Evolutionary conservation across 2,888 invertebrate species (phyloP), one percentile per base, ranked within the genome.

Genomic region (Erebia aethiops): DNA sequence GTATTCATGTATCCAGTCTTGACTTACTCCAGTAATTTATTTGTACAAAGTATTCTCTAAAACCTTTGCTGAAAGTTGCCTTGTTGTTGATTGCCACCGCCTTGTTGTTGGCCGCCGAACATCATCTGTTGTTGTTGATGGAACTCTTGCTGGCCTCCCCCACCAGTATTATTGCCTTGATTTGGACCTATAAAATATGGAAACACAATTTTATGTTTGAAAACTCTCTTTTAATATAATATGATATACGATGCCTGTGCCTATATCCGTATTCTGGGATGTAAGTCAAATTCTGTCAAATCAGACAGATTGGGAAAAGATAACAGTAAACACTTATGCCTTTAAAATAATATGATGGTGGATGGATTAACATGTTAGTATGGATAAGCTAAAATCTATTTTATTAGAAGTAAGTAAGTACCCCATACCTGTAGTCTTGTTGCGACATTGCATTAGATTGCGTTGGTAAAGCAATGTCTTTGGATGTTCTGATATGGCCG

Each of bases 1-100:
- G n/a, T n/a, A n/a, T 54, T n/a, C 54, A 18, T 54, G 10, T 54
- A 18, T 1, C 10, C 54, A 18, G 18, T 18, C 10, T 54, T 9
- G 54, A 54, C 18, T 54, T 16, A 52, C 9, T 52, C 16, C 52
- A 9, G 9, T 9, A 52, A 16, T 16, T 54, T 10, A 18, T 18
- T 54, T 3, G 10, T 10, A 54, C 1, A 51, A 5, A 10, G 18
- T 18, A 64, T 35, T 61, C 56, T 61, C 75, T 81, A 95, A 87
- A 96, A 96, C 77, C 96, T 90, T 82, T 96, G 96, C 81, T 96
- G 96, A 80, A 96, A 96, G 82, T 95, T 96, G 74, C 94, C 95
- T 79, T 96, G 96, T 81, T 95, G 95, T 77, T 95, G 95, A n/a
- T 86, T 82, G 43, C 79, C 83, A 57, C 81, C 85, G 57, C 91